Conservation (phyloP, 2,888 invertebrate genomes). For the Sphecodes monilicornis region DNA sequence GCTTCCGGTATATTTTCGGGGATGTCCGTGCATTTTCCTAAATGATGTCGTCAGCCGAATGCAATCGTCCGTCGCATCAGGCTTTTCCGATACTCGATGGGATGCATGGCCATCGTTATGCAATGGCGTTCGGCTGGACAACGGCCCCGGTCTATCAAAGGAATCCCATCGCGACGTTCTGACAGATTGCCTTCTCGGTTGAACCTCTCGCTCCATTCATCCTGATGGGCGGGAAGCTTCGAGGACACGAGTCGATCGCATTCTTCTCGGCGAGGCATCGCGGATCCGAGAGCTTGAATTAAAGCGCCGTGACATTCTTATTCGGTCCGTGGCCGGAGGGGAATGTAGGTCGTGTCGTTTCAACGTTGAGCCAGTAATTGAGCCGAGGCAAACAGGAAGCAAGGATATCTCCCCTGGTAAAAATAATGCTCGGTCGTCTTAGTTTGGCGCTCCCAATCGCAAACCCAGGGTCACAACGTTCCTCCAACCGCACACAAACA, state of each 20-base stretch:
- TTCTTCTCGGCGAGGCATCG: conserved; percentile 22
- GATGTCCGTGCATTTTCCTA: not conserved
- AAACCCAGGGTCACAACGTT: conserved; percentile 14
- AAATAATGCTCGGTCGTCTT: conserved; percentile 37
- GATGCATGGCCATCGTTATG: not conserved
- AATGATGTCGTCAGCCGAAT: not conserved
- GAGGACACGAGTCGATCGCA: conserved; percentile 2
- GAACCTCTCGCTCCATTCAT: not conserved
- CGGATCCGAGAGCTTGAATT: conserved; percentile 42
- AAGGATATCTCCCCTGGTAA: conserved; percentile 15
- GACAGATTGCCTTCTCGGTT: not conserved
- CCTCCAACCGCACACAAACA: not conserved
- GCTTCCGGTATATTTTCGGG: not conserved
- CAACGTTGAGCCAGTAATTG: conserved; percentile 58
- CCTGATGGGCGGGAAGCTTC: not conserved
- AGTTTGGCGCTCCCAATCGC: not conserved
- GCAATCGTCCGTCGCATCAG: not conserved
- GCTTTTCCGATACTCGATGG: not conserved
- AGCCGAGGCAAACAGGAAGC: conserved; percentile 44
- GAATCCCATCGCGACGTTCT: not conserved
- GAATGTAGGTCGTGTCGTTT: conserved; percentile 66
- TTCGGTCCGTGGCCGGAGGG: conserved; percentile 43
- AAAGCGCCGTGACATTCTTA: conserved; percentile 52
- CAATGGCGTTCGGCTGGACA: not conserved
- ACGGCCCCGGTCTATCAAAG: not conserved